phyloP scores from a whole-genome alignment of 1,140 invertebrate species.

The Lepidurus arcticus region DNA sequence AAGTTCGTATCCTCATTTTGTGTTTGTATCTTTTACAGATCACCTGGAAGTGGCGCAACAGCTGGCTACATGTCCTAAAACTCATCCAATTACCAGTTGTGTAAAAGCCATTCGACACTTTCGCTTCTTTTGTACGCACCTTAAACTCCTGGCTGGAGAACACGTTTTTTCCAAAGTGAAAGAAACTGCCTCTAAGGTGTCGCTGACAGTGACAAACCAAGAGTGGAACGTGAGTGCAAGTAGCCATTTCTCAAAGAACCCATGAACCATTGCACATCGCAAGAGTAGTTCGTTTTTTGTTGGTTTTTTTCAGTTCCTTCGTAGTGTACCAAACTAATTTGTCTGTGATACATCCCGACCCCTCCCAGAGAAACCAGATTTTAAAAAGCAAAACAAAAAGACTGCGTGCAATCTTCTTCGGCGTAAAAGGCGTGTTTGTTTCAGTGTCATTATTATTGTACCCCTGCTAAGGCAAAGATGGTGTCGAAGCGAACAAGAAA shows the following conservation, averaged over 20 bases:
- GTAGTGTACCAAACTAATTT: constrained; percentile 13
- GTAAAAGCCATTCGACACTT: not conserved
- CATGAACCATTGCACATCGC: not conserved
- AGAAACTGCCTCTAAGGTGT: not conserved
- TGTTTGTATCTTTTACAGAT: not conserved
- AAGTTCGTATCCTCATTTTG: not conserved
- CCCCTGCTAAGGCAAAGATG: not conserved
- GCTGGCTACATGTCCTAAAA: not conserved
- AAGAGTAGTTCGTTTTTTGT: not conserved
- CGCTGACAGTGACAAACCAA: constrained; percentile 10
- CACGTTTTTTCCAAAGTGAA: not conserved
- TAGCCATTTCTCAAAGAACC: not conserved
- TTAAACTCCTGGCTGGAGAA: not conserved
- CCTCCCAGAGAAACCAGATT: constrained; percentile 4
- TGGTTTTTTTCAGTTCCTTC: not conserved
- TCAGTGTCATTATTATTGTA: not conserved
- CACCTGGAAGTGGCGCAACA: not conserved
- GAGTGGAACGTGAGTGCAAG: constrained; percentile 6
- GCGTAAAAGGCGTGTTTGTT: not conserved
- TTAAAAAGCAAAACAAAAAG: not conserved
- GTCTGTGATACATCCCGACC: constrained; percentile 20
- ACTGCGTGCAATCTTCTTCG: not conserved
- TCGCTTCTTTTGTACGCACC: not conserved
- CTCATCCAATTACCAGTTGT: not conserved
- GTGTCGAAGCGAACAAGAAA: not conserved